phyloP scores from a whole-genome alignment of 2,888 invertebrate genomes.

The Exephanes ischioxanthus region DNA sequence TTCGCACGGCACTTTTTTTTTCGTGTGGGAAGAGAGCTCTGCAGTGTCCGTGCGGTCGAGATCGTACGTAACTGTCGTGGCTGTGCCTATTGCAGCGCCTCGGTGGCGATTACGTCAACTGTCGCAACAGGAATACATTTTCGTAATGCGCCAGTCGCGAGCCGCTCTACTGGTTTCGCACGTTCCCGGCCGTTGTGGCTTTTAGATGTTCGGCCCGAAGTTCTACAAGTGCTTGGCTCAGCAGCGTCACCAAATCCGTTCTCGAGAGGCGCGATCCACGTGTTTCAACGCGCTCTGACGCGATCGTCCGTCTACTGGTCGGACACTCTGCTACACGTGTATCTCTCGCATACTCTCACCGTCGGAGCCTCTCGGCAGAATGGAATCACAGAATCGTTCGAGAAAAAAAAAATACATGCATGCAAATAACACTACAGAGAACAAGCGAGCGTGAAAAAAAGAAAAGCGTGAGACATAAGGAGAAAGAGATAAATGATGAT shows the following conservation, averaged over 20 bases:
- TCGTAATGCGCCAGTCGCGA: constrained; percentile 50
- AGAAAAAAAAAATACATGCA: constrained; percentile 9
- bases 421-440: background rate
- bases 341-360: background rate
- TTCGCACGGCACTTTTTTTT: background rate
- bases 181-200: constrained; percentile 21
- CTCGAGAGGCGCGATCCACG: constrained; percentile 5
- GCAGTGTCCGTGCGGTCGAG: background rate
- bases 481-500: constrained; percentile 54
- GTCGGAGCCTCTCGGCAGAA: background rate
- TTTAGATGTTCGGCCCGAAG: constrained; percentile 53
- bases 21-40: background rate
- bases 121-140: constrained; percentile 26
- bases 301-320: background rate
- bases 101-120: constrained; percentile 4
- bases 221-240: constrained; percentile 37
- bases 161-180: constrained; percentile 36
- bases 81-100: background rate
- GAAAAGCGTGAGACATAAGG: background rate
- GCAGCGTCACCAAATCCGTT: constrained; percentile 59
- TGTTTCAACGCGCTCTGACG: background rate
- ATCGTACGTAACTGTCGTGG: background rate
- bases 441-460: background rate
- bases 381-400: background rate
- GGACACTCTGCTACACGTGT: background rate